Evolutionary conservation across 2,888 invertebrate genomes (phyloP).

Genomic region (Melitaea athalia): DNA sequence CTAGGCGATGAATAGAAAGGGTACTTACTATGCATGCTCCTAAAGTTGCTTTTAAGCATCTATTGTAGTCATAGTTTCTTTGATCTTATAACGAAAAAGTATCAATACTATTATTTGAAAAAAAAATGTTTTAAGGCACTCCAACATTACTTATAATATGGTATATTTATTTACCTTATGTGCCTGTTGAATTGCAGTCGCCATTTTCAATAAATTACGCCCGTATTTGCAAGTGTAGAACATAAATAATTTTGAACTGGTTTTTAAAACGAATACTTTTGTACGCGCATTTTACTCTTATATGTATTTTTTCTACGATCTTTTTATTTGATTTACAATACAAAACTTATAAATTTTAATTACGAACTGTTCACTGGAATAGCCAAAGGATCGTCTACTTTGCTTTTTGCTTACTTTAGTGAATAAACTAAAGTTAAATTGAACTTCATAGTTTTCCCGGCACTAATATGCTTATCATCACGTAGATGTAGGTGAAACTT

Average conservation of each 20-base stretch:
- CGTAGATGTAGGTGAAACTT: neutral
- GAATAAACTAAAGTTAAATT: neutral
- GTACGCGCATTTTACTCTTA: neutral
- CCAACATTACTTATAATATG: neutral
- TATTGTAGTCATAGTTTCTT: slow-evolving; percentile 22
- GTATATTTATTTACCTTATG: neutral
- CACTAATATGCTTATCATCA: slow-evolving; percentile 1
- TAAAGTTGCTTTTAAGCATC: slow-evolving; percentile 20
- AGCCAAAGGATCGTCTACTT: slow-evolving; percentile 5
- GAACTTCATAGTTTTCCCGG: slow-evolving; percentile 1
- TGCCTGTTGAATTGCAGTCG: neutral
- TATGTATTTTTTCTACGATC: neutral
- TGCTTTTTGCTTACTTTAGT: slow-evolving; percentile 1
- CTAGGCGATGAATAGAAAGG: slow-evolving; percentile 14
- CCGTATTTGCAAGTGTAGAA: neutral
- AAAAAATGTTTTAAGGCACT: neutral
- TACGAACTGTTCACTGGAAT: neutral
- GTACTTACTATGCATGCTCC: slow-evolving; percentile 6
- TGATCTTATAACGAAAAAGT: slow-evolving; percentile 15
- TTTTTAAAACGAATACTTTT: neutral
- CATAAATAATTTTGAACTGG: slow-evolving; percentile 1
- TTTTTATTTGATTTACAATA: slow-evolving; percentile 1
- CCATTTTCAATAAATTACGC: slow-evolving; percentile 4
- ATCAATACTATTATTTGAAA: neutral
- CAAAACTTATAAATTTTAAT: neutral